These are phyloP conservation scores for Cebus imitator DNA, from an alignment of 2,113 vertebrate species.

Conservation along the genomic window DNA sequence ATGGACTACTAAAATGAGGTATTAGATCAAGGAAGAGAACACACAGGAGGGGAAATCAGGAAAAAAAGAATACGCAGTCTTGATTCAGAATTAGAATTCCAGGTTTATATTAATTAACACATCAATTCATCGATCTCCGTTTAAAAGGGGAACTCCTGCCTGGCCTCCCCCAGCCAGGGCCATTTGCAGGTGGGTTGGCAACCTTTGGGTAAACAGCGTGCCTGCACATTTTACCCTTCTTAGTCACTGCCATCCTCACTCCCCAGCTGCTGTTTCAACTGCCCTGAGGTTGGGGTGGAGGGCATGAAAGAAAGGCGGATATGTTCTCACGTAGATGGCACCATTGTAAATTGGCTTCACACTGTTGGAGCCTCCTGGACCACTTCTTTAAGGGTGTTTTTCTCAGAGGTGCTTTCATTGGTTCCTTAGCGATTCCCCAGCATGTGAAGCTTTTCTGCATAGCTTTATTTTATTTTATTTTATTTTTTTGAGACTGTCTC, in stretches of 20 bases:
- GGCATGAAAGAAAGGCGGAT: not conserved
- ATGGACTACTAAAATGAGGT: not conserved
- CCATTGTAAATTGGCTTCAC: too few relatives aligned
- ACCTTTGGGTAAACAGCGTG: not conserved
- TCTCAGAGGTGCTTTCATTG: not conserved
- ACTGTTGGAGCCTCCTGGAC: not conserved
- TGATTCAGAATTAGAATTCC: not conserved
- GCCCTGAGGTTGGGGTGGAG: not conserved
- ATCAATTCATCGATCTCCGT: not conserved
- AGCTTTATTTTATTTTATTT: not conserved
- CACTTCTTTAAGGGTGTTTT: not conserved
- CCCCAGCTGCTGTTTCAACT: not conserved
- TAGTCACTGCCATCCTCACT: not conserved
- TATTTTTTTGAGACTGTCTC: too few relatives aligned
- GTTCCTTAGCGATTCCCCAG: not conserved
- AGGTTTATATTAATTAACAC: not conserved
- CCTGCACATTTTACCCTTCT: not conserved
- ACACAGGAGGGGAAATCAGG: too few relatives aligned
- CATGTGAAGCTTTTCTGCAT: not conserved
- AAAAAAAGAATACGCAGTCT: not conserved
- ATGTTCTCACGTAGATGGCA: too few relatives aligned
- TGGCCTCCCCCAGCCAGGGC: not conserved
- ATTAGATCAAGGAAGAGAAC: not conserved
- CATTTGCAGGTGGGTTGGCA: not conserved
- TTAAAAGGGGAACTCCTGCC: not conserved